These are phyloP conservation scores for Pasiphila rectangulata DNA, from an alignment of 2,888 invertebrate species.

Conservation along the genomic window DNA sequence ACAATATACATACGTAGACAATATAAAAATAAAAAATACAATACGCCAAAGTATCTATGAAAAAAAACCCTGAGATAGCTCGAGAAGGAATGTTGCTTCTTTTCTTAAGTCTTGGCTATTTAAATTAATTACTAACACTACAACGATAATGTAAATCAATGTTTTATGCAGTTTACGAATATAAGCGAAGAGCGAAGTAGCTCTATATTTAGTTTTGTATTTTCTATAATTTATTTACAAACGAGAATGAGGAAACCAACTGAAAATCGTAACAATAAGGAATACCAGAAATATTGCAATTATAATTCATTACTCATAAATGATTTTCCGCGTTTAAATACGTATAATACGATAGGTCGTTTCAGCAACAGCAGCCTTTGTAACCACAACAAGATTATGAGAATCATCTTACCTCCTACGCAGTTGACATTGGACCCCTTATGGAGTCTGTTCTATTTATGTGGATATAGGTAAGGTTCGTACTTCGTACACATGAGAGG, in stretches of 20 bases:
- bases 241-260: neutral
- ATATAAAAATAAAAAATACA: constrained; percentile 1
- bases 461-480: no score
- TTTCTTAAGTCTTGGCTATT: constrained; percentile 3
- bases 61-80: constrained; percentile 13
- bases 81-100: constrained; percentile 5
- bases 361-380: neutral
- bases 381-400: neutral
- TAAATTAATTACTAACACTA: constrained; percentile 4
- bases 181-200: no score
- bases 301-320: neutral
- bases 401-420: neutral
- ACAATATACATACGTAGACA: constrained; percentile 1
- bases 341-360: neutral
- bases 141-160: no score
- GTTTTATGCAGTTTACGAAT: no score
- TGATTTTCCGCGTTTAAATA: neutral
- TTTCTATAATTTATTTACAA: no score
- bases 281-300: neutral
- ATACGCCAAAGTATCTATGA: constrained; percentile 8
- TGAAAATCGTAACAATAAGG: neutral
- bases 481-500: neutral
- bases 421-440: constrained; percentile 19
- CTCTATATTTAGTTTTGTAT: neutral
- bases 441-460: constrained; percentile 35